Base-by-base conservation (phyloP, 2,113 vertebrate species). In the Gobiocypris rarus region DNA sequence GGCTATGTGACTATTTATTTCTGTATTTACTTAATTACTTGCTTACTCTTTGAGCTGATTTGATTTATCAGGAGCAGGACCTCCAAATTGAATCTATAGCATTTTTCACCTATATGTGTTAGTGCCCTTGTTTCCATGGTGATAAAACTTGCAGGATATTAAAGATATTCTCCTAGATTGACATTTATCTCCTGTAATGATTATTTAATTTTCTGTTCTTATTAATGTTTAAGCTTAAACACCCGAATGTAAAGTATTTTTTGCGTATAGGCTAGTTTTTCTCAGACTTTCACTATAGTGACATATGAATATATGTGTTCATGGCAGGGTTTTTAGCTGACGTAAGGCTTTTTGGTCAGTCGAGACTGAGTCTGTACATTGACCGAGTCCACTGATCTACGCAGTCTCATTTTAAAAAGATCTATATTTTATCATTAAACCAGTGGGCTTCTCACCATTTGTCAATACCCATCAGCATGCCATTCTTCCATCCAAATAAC, bases 361-460 rank as follows among this genome's bases (percentile, higher is more conserved):
- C 43, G 9, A 54, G 52, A 89, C 84, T 82, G 65, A 77, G 84
- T 84, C 86, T 59, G 65, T 79, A 22, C 65, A 89, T 84, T 84
- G 88, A 91, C 87, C 75, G 80, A 54, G 81, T 86, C 56, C n/a
- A 67, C 52, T 89, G 91, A 92, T 93, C 91, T 86, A 91, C 17
- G 31, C 75, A 17, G 78, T 83, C 87, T 91, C 80, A 89, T 91
- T 93, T 90, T 67, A 88, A 88, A 89, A 90, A 84, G 90, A 92
- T 93, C 89, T 86, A 91, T 91, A 92, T 82, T 88, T 59, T 86
- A 87, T 90, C 86, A 81, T 92, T 91, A 90, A 89, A 90, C 85
- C 84, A 73, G 86, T 73, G 77, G 69, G n/a, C 70, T 83, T 91
- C 52, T 83, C 54, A 17, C 4, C 24, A 67, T 61, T 65, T 89